Evolutionary conservation across 2,888 invertebrate species (phyloP).

Genomic region (Pardosa pseudoannulata): DNA sequence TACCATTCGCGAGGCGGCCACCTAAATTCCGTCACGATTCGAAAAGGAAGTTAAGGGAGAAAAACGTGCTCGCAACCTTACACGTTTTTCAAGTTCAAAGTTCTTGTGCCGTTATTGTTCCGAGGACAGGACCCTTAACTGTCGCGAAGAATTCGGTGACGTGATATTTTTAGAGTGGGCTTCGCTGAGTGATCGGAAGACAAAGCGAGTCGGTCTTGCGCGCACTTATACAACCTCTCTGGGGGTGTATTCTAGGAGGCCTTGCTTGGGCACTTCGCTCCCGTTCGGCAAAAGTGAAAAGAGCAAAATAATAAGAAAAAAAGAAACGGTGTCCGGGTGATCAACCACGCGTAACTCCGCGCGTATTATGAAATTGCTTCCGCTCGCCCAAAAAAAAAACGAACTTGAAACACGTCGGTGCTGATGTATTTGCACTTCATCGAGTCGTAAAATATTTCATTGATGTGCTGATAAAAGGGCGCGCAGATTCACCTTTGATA

Average conservation of each 20-base stretch:
- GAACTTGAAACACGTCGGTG: not conserved
- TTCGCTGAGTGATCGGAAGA: not conserved
- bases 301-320: not conserved
- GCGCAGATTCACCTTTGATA: too few relatives aligned
- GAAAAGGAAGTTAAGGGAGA: too few relatives aligned
- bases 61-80: too few relatives aligned
- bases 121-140: too few relatives aligned
- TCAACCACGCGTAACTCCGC: constrained; percentile 43
- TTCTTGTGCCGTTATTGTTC: too few relatives aligned
- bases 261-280: not conserved
- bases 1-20: too few relatives aligned
- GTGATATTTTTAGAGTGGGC: not conserved
- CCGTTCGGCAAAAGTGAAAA: not conserved
- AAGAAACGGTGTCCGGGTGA: constrained; percentile 38
- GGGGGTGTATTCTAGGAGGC: constrained; percentile 22
- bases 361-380: constrained; percentile 40
- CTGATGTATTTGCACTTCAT: too few relatives aligned
- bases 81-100: too few relatives aligned
- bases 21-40: too few relatives aligned
- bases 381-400: constrained; percentile 36
- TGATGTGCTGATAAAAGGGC: too few relatives aligned
- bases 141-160: too few relatives aligned
- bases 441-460: too few relatives aligned
- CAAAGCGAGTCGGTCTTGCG: not conserved
- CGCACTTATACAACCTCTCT: not conserved